Evolutionary conservation across 2,797 vertebrate genomes (phyloP), one percentile per base, ranked within the genome.

Genomic region (Poecile montanus): DNA sequence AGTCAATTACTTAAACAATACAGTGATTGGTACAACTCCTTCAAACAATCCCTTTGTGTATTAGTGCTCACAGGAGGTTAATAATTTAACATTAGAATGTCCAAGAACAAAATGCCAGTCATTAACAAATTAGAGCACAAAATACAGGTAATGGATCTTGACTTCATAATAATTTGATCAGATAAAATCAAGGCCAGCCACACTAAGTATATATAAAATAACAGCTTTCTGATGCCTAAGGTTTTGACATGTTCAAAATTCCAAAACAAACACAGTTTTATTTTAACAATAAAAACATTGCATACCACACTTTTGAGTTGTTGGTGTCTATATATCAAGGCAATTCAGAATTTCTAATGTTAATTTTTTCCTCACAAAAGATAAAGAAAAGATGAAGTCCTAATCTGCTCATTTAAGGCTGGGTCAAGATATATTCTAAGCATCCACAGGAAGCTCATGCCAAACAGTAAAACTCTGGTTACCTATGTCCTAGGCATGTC

Each of bases 1-100:
- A 88, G 44, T 93, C 78, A 88, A 80, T 90, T 88, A 93, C 89
- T 94, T 83, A 92, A 91, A 92, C 17, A 38, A 93, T 25, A 66
- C 18, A 54, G 73, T 30, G 42, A 91, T 67, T 87, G 42, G 36
- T 82, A 7, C 14, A 94, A 50, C 60, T 93, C 51, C 89, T 78
- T 91, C 83, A 71, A 79, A 93, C 81, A 58, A 67, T 88, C 19
- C 36, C 91, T 70, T 34, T 30, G 48, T 48, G 42, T 82, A 72
- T 75, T 76, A 93, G n/a, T 73, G 66, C 63, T 89, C 91, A 91
- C 19, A 85, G 34, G 53, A 75, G 45, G 80, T 93, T 92, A 92
- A 92, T 89, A 91, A 89, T 94, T 89, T 82, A 91, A 89, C 56
- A 63, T 62, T 36, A 72, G 29, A 62, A 77, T 45, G n/a, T 71